Base-by-base conservation (phyloP, 92 coral and sea anemone species). In the Palythoa caribaeorum region DNA sequence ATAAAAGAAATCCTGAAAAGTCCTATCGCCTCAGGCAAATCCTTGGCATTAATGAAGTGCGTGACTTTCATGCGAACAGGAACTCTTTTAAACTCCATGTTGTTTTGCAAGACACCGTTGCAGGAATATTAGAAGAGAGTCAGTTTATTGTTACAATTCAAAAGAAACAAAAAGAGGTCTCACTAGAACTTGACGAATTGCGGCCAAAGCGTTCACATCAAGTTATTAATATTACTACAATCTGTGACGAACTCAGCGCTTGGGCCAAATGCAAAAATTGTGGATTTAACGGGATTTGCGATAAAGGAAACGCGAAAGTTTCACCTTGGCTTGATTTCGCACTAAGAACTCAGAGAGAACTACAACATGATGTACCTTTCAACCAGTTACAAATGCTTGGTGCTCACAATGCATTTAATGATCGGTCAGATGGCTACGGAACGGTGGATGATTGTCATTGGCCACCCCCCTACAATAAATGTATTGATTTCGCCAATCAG, bases 371-470 rank as follows among this genome's bases (percentile, higher is more conserved):
- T 38, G 87, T 47, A 10, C 83, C 94, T 7, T 87, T 95, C 52
- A 76, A 90, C 62, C 92, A 86, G 68, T 83, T 91, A 4, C 98
- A 95, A 90, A 95, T 93, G 96, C 44, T 95, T 14, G 94, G 88
- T n/a, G 96, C 96, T 11, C 98, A 95, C 79, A 95, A 95, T 54
- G 96, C 96, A 14, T 95, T 93, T 74, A 95, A 95, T 70, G 94
- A 93, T 76, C 92, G 98, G 0, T 65, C 96, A 0, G 94, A 95
- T 28, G 98, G 98, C 9, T 95, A 95, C 52, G 98, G 98, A 9
- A 72, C 38, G 3, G 76, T 73, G 16, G 98, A 95, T 71, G 91
- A 93, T 69, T 95, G 98, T 51, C 90, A 66, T 52, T 95, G 98
- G 98, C 98, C 98, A 12, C 98, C 98, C 8, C 98, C 98, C 40